Evolutionary conservation across 2,113 vertebrate species (phyloP), one percentile per base, ranked within the genome.

Genomic region (Mesitornis unicolor): DNA sequence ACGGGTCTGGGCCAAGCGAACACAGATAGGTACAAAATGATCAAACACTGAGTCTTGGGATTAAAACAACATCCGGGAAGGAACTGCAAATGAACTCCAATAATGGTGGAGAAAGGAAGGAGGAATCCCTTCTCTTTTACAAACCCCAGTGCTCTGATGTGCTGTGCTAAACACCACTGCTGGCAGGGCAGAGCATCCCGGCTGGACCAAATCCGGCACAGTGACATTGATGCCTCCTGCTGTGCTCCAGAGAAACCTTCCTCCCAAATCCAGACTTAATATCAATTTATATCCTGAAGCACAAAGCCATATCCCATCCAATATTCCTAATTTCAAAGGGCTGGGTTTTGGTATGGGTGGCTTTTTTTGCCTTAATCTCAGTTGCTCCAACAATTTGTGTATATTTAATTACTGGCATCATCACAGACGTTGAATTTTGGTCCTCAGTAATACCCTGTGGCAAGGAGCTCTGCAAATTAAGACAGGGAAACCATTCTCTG

Each of bases 401-500:
- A 80, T 70, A 87, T 91, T 91, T 90, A 90, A 88, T 83, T 74
- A 75, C 43, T 96, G 89, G 93, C 84, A 84, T n/a, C 1, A 0
- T 89, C 93, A 93, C 79, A 93, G 84, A 86, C 31, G 6, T 6
- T 88, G 75, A 91, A 77, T 91, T 96, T 63, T 93, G 93, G 95
- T 83, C 86, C 70, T 91, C 47, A 26, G 50, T 74, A 90, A 77
- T 2, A 74, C 51, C 64, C 76, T 4, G 3, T 33, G 60, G 93
- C 87, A 88, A 87, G 29, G 48, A 93, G 69, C 89, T 86, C 85
- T 71, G 78, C 48, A 84, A 86, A 89, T 86, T 81, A 94, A 75
- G 69, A 81, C 51, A 79, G 85, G 73, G 74, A 88, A 94, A 89
- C 10, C 80, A 90, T 94, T 89, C 90, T 69, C 68, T 56, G 33